Evolutionary conservation across 2,888 invertebrate genomes (phyloP), one percentile per base, ranked within the genome.

Genomic region (Gastrophysa polygoni): DNA sequence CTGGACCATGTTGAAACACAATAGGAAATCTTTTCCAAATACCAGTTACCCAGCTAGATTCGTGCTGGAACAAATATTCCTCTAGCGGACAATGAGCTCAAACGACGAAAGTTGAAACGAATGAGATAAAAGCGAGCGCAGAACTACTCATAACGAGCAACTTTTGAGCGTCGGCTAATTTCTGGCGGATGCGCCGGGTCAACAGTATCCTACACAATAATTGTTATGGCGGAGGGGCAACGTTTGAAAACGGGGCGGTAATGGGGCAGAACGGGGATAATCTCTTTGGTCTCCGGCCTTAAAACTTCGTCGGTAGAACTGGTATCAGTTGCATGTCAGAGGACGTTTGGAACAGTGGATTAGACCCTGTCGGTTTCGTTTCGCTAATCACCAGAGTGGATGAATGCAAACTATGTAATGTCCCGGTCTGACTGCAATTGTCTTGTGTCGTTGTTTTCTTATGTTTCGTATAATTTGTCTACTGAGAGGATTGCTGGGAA

Each of bases 181-280:
- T 38, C 52, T 62, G 62, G 64, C 52, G 62, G 57, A 64, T 60
- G 64, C 67, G 54, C 62, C 51, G 58, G 64, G 62, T 60, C 66
- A 61, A 61, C 57, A 59, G 54, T 43, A 57, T 59, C 58, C 55
- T 20, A 21, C 18, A 24, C 58, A 59, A 56, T 58, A 58, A 64
- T 50, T 63, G 60, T 59, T 60, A 66, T 32, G 10, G 14, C 28
- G 18, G 5, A 32, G 61, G 66, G 64, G 52, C 64, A 64, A 61
- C 58, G 64, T 61, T 54, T 50, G 62, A 29, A 60, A 65, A 65
- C 56, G 51, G 60, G 32, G 57, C 56, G 52, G 64, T 64, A 65
- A 68, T 66, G 58, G 67, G 49, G 59, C 63, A 59, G 65, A 64
- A 61, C 64, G 46, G 29, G 58, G 59, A 64, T 61, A 52, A 57